Evolutionary conservation across 2,888 invertebrate genomes (phyloP), one percentile per base, ranked within the genome.

Genomic region (Platycnemis pennipes): DNA sequence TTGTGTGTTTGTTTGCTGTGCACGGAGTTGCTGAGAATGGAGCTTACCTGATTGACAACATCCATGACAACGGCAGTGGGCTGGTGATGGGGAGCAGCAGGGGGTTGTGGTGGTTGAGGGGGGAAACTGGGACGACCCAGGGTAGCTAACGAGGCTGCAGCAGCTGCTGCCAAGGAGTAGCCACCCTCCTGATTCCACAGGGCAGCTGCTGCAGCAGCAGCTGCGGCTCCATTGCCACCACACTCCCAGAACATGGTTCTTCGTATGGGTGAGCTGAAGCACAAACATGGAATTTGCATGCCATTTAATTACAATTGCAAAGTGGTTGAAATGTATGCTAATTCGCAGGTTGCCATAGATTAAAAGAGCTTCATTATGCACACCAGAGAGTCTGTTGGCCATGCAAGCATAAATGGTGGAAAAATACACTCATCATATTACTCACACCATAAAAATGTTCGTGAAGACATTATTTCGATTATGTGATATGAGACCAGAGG

Each of bases 171-270:
- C 44, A 91, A 37, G n/a, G 91, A 91, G 63, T 91, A 91, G 1
- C 91, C 91, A n/a, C 91, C 91, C 49, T 91, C 91, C 42, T 91
- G 91, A 69, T 91, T 91, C 91, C 91, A 91, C 42, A 91, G 91
- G 22, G 91, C 91, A 37, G 91, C 91, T 13, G 91, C 91, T 2
- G 91, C 91, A 0, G 87, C 87, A 5, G 87, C 87, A 13, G 87
- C 87, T 45, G 87, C 87, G 22, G 87, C 87, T n/a, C 87, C 87
- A n/a, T 44, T 63, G 63, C 91, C n/a, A 44, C 63, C 44, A 45
- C 91, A 91, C 63, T 91, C 91, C 91, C 91, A 91, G 69, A 91
- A 91, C 91, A 91, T 63, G 26, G 91, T 91, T 91, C 91, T 91
- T 44, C 91, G 91, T 31, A 91, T 91, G 5, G 91, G 91, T 31